These are phyloP conservation scores for Gadopsis marmoratus DNA, from an alignment of 2,797 vertebrate genomes.

Conservation along the genomic window DNA sequence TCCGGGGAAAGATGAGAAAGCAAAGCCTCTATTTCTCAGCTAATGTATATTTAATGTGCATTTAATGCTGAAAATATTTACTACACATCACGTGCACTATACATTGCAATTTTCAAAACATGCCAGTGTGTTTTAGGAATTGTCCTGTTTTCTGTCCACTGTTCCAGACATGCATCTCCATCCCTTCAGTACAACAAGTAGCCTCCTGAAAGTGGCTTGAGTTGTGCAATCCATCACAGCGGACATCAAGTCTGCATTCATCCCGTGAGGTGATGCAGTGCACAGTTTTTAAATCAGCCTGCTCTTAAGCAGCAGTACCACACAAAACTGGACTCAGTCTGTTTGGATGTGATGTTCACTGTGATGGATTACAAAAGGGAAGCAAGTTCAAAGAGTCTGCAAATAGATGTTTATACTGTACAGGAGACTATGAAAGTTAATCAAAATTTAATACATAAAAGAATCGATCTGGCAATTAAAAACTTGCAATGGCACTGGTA, in stretches of 20 bases:
- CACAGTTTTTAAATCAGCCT: not conserved
- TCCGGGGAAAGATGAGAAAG: no score
- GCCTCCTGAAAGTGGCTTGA: not conserved
- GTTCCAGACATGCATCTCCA: not conserved
- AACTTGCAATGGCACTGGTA: no score
- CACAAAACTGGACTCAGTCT: not conserved
- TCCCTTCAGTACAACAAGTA: not conserved
- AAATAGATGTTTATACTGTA: not conserved
- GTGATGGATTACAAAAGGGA: not conserved
- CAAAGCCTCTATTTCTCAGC: not conserved
- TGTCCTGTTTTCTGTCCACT: not conserved
- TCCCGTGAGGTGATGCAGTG: not conserved
- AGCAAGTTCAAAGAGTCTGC: slow-evolving; percentile 2
- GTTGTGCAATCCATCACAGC: not conserved
- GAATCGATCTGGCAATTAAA: no score
- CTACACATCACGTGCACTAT: not conserved
- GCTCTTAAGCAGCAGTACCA: not conserved
- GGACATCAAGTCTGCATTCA: not conserved
- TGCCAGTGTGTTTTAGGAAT: not conserved
- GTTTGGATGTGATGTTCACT: not conserved
- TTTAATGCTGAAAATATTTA: not conserved
- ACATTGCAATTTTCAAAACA: not conserved
- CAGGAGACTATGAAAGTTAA: not conserved
- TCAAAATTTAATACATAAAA: not conserved
- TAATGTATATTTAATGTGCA: no score